Evolutionary conservation across 2,797 vertebrate genomes (phyloP).

Genomic region (Poecilia picta): DNA sequence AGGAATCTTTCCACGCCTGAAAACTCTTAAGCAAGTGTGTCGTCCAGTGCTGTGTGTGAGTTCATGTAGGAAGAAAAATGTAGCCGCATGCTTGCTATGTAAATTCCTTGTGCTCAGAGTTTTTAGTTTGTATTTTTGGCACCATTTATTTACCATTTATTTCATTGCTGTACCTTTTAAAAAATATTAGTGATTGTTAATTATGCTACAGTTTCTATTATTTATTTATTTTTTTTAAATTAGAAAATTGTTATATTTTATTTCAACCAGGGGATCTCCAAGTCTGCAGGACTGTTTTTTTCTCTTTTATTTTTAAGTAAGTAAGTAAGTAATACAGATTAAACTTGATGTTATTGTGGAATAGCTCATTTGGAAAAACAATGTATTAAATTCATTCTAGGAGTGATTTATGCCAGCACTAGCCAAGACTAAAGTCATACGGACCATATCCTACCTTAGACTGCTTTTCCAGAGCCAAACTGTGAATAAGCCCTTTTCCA

Average conservation of each 20-base stretch:
- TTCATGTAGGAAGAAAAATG: slow-evolving; percentile 82
- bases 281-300: slow-evolving; percentile 51
- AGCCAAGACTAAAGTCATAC: slow-evolving; percentile 45
- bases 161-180: slow-evolving; percentile 57
- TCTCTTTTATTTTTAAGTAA: slow-evolving; percentile 25
- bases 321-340: slow-evolving; percentile 38
- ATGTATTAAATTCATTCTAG: slow-evolving; percentile 39
- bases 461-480: slow-evolving; percentile 51
- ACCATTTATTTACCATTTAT: slow-evolving; percentile 48
- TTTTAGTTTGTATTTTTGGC: slow-evolving; percentile 36
- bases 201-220: neutral
- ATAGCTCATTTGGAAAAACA: slow-evolving; percentile 17
- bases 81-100: slow-evolving; percentile 85
- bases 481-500: slow-evolving; percentile 40
- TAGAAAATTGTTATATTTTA: slow-evolving; percentile 12
- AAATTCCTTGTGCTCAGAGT: slow-evolving; percentile 68
- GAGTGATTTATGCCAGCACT: slow-evolving; percentile 63
- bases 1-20: slow-evolving; percentile 79
- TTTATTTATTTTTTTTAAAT: neutral
- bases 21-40: slow-evolving; percentile 81
- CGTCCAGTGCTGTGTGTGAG: slow-evolving; percentile 82
- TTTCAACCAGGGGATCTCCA: slow-evolving; percentile 66
- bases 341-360: slow-evolving; percentile 31
- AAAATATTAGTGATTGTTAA: slow-evolving; percentile 51
- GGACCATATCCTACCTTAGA: slow-evolving; percentile 51